Conservation (phyloP, 1,140 invertebrate species). For the Neuroterus valhalla region DNA sequence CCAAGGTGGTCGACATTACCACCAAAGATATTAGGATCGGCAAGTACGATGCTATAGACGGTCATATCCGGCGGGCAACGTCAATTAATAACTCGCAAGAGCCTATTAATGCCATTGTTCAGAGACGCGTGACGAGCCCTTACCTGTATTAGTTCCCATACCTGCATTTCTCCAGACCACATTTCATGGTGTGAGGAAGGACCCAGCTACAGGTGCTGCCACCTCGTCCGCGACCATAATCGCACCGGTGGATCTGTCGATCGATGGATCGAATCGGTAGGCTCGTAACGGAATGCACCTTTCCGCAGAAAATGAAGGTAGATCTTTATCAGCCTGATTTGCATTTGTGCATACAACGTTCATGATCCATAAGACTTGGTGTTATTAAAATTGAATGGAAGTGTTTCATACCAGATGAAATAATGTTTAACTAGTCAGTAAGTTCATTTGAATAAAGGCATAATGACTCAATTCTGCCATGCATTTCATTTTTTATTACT, state of each 20-base stretch:
- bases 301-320: conserved; percentile 7
- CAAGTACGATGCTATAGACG: conserved; percentile 70
- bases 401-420: too few species aligned
- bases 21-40: conserved; percentile 63
- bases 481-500: too few species aligned
- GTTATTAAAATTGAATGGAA: too few species aligned
- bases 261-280: conserved; percentile 56
- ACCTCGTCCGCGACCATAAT: conserved; percentile 65
- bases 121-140: conserved; percentile 73
- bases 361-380: not conserved
- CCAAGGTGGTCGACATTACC: conserved; percentile 54
- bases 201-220: conserved; percentile 68
- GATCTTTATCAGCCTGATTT: conserved; percentile 11
- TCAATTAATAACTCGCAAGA: conserved; percentile 74
- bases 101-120: conserved; percentile 75
- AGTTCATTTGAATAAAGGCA: too few species aligned
- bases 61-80: conserved; percentile 73
- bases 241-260: conserved; percentile 67
- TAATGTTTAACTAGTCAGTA: too few species aligned
- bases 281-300: conserved; percentile 46
- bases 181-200: conserved; percentile 46
- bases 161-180: conserved; percentile 51
- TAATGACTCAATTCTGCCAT: too few species aligned
- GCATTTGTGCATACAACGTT: not conserved
- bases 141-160: conserved; percentile 51